These are phyloP conservation scores for Pachliopta kotzebuea DNA, from an alignment of 2,888 invertebrate genomes.

Conservation along the genomic window DNA sequence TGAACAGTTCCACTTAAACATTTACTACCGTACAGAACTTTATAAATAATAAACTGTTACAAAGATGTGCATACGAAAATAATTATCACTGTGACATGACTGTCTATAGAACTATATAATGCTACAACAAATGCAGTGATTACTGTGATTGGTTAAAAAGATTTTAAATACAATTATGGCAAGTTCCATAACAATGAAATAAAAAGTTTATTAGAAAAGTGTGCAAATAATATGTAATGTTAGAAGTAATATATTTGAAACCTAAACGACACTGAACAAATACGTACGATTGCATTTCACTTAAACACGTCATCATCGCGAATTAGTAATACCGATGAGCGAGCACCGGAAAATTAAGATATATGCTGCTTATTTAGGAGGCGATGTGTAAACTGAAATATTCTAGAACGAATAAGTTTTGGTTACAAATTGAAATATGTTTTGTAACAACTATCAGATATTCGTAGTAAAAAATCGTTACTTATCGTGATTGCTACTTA, in stretches of 20 bases:
- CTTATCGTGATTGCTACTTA: too few species aligned
- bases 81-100: background rate
- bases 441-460: background rate
- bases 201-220: background rate
- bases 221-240: background rate
- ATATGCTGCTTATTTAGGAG: background rate
- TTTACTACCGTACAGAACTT: background rate
- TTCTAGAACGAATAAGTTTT: background rate
- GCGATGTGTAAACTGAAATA: background rate
- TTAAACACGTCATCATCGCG: slow-evolving; percentile 2
- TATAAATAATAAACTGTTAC: background rate
- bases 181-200: too few species aligned
- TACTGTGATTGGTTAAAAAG: background rate
- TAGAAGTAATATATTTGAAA: background rate
- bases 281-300: background rate
- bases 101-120: too few species aligned
- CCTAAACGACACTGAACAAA: background rate
- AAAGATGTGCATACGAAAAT: background rate
- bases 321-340: slow-evolving; percentile 11
- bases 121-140: too few species aligned
- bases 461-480: background rate
- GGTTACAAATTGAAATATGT: background rate
- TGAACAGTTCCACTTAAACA: slow-evolving; percentile 10
- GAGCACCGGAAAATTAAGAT: slow-evolving; percentile 11
- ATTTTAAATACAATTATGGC: too few species aligned